Evolutionary conservation across 1,140 invertebrate species (phyloP).

Genomic region (Cydia amplana): DNA sequence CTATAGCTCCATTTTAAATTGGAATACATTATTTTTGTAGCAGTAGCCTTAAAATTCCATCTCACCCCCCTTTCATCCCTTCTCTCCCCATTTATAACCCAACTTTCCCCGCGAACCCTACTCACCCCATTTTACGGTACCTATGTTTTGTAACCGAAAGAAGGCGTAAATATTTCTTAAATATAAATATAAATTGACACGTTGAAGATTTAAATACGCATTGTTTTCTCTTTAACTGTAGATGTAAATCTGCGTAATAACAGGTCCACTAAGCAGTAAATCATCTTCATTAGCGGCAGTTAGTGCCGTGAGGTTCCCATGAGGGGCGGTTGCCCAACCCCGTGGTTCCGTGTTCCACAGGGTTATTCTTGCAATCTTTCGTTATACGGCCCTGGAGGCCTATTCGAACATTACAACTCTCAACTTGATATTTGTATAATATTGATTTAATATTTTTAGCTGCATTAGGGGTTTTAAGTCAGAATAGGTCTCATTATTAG

Average conservation of each 20-base stretch:
- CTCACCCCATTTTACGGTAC: no score
- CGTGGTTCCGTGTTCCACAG: background rate
- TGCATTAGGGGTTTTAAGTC: no score
- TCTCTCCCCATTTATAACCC: no score
- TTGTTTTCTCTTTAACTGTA: background rate
- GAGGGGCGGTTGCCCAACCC: slow-evolving; percentile 21
- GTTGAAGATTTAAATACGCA: slow-evolving; percentile 9
- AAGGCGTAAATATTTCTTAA: background rate
- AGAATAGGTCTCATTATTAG: no score
- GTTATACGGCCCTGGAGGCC: background rate
- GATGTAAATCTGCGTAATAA: slow-evolving; percentile 11
- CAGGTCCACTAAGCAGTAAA: slow-evolving; percentile 18
- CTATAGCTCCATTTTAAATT: no score
- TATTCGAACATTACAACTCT: no score
- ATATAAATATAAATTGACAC: background rate
- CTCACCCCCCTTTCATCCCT: no score
- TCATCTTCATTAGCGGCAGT: slow-evolving; percentile 28
- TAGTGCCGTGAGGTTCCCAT: slow-evolving; percentile 24
- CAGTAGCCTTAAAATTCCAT: no score
- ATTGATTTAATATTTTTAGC: no score
- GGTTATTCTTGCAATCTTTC: slow-evolving; percentile 6
- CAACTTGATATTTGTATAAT: no score
- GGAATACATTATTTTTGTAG: no score
- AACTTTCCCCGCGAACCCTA: no score
- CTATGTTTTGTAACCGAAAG: background rate